Evolutionary conservation across 2,888 invertebrate genomes (phyloP).

Genomic region (Dryobota labecula): DNA sequence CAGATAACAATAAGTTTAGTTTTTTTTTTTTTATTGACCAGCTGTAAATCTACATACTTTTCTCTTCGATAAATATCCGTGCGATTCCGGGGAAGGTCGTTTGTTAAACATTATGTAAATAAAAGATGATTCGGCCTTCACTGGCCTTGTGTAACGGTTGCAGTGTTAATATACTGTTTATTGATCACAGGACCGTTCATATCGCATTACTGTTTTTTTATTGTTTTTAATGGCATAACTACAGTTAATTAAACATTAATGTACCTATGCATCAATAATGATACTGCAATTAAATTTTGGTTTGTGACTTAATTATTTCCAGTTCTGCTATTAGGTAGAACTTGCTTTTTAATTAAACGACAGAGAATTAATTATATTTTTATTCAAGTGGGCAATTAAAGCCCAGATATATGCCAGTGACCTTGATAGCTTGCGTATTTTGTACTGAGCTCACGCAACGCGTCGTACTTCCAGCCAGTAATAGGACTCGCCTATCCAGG

Average conservation of each 20-base stretch:
- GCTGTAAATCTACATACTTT: slow-evolving; percentile 1
- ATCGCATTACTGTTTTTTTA: slow-evolving; percentile 28
- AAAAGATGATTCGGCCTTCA: slow-evolving; percentile 26
- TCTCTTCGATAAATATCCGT: slow-evolving; percentile 3
- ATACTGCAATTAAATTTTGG: background rate
- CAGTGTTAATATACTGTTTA: slow-evolving; percentile 29
- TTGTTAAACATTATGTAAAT: slow-evolving; percentile 38
- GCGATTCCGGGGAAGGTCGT: slow-evolving; percentile 32
- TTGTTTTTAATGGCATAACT: slow-evolving; percentile 20
- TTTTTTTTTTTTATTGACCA: background rate
- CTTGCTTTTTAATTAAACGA: slow-evolving; percentile 2
- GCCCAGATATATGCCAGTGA: too few species aligned
- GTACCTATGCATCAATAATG: background rate
- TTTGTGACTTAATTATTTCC: slow-evolving; percentile 2
- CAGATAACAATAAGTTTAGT: background rate
- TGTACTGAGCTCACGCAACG: too few species aligned
- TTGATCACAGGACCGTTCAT: slow-evolving; percentile 22
- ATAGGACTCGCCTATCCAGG: too few species aligned
- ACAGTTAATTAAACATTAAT: background rate
- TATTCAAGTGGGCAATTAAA: slow-evolving; percentile 10
- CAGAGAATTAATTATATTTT: background rate
- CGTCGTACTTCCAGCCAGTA: too few species aligned
- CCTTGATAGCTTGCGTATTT: too few species aligned
- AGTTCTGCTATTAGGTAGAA: slow-evolving; percentile 11
- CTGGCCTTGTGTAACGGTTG: slow-evolving; percentile 46